A percentile compares a stretch with the other conserved stretches of the same genome.
These are phyloP conservation scores for Coelopa frigida DNA, from an alignment of 1,140 invertebrate genomes.

Conservation along the genomic window DNA sequence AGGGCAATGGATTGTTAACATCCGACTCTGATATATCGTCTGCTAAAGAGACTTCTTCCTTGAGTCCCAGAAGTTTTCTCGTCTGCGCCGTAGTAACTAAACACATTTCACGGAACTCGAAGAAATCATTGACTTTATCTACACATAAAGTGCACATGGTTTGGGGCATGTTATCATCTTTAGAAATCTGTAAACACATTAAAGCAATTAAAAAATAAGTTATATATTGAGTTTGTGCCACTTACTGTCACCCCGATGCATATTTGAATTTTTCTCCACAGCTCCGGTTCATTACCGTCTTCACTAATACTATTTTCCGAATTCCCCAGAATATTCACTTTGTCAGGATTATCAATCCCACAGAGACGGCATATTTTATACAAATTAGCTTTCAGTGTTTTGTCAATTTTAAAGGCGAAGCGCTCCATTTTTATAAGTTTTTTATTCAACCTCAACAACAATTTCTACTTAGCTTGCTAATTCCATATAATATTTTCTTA, in stretches of 20 bases:
- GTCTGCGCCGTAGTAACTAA: conserved; percentile 48
- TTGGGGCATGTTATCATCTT: conserved; percentile 53
- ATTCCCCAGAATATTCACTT: conserved; percentile 26
- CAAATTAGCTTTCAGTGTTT: conserved; percentile 33
- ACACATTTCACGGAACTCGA: conserved; percentile 52
- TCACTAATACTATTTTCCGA: conserved; percentile 2
- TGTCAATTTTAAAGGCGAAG: conserved; percentile 42
- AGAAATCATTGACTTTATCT: conserved; percentile 56
- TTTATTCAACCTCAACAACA: too few relatives aligned
- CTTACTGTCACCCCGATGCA: conserved; percentile 33
- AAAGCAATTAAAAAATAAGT: not conserved
- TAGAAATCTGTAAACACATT: conserved; percentile 44
- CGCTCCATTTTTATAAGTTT: conserved; percentile 40
- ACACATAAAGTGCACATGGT: conserved; percentile 51
- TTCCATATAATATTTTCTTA: too few relatives aligned
- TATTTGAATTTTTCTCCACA: conserved; percentile 32
- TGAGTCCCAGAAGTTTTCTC: conserved; percentile 46
- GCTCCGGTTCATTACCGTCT: conserved; percentile 21
- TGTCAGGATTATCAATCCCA: conserved; percentile 40
- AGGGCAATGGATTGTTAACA: too few relatives aligned
- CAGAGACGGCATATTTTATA: conserved; percentile 42
- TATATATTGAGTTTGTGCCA: conserved; percentile 17
- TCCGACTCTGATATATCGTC: too few relatives aligned
- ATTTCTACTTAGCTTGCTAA: too few relatives aligned
- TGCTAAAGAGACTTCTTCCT: too few relatives aligned